Conservation (phyloP, 2,888 invertebrate genomes). For the Dioctria rufipes region DNA sequence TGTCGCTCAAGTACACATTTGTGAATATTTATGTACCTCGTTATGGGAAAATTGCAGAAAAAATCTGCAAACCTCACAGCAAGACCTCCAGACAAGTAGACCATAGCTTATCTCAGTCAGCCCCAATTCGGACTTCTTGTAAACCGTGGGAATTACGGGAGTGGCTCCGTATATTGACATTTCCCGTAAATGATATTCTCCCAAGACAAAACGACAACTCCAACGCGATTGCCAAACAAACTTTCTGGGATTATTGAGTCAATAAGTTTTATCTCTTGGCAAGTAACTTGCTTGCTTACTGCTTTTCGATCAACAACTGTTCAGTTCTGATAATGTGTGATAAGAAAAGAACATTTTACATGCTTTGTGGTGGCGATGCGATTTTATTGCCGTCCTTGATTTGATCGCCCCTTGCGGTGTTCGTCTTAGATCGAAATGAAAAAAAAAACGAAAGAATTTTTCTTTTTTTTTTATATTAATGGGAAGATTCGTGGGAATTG, state of each 20-base stretch:
- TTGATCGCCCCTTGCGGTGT: conserved; percentile 20
- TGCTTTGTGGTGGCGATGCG: conserved; percentile 25
- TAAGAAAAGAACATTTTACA: not conserved
- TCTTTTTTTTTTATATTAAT: not conserved
- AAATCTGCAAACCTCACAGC: conserved; percentile 13
- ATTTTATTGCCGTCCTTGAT: conserved; percentile 23
- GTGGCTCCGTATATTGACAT: conserved; percentile 36
- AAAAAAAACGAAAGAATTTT: too few relatives aligned
- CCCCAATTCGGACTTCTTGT: conserved; percentile 38
- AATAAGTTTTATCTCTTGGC: conserved; percentile 31
- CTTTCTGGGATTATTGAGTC: conserved; percentile 42
- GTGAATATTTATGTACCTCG: conserved; percentile 31
- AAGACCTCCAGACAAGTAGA: conserved; percentile 16
- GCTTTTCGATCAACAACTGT: conserved; percentile 30
- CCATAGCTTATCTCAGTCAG: conserved; percentile 16
- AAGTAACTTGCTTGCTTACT: conserved; percentile 27
- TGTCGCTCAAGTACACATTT: conserved; percentile 21
- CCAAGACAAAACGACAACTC: conserved; percentile 29
- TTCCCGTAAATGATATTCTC: conserved; percentile 45
- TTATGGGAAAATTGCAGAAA: conserved; percentile 27
- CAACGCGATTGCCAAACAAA: conserved; percentile 19
- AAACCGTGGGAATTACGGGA: conserved; percentile 46
- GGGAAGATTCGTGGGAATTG: conserved; percentile 36
- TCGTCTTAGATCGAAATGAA: not conserved
- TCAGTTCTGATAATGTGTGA: not conserved